A percentile compares a stretch with the other conserved stretches of the same genome.
Conservation (phyloP, 2,797 vertebrate species). For the Thamnophis elegans region DNA sequence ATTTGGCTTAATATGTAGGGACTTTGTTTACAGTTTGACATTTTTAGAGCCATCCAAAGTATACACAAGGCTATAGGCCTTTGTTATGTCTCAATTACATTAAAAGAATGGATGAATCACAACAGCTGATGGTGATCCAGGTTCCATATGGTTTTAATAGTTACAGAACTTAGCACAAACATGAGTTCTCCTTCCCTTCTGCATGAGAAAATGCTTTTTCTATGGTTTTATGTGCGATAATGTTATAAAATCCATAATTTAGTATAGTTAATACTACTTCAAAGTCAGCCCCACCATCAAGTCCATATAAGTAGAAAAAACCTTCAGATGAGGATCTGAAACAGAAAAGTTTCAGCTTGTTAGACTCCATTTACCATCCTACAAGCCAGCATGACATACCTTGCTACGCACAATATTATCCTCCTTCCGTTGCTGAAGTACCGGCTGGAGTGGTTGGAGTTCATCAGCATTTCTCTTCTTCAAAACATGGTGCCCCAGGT, state of each 20-base stretch:
- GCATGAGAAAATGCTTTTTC: not conserved
- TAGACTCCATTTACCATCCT: not conserved
- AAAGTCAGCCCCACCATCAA: not conserved
- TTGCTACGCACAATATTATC: constrained; percentile 76
- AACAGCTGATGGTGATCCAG: not conserved
- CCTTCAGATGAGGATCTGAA: not conserved
- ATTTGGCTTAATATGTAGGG: not conserved
- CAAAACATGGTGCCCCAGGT: constrained; percentile 74
- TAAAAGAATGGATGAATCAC: not conserved
- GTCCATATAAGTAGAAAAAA: not conserved
- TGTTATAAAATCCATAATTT: not conserved
- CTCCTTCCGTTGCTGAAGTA: constrained; percentile 83
- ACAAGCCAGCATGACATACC: constrained; percentile 64
- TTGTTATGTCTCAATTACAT: not conserved
- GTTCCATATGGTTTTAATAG: not conserved
- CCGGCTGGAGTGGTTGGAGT: constrained; percentile 82
- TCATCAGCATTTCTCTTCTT: constrained; percentile 58
- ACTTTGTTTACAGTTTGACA: not conserved
- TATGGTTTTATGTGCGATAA: not conserved
- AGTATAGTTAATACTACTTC: not conserved
- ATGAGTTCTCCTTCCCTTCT: not conserved
- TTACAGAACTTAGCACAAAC: not conserved
- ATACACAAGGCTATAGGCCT: not conserved
- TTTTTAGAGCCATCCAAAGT: not conserved
- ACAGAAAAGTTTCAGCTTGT: not conserved